Evolutionary conservation across 1,140 invertebrate genomes (phyloP).

Genomic region (Cyclina sinensis): DNA sequence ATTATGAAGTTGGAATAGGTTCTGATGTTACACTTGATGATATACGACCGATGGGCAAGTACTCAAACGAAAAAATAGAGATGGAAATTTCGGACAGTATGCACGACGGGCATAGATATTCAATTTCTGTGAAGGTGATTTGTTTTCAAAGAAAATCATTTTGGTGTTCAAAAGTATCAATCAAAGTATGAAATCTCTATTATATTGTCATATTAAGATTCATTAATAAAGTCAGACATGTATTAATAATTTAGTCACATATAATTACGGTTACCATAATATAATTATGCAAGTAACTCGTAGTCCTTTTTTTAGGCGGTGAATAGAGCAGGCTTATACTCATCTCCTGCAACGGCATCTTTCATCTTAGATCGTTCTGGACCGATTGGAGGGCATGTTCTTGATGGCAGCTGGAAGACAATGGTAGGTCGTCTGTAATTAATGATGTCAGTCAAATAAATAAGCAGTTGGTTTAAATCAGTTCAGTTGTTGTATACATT

Average conservation of each 20-base stretch:
- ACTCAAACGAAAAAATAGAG: background rate
- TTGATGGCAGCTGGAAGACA: slow-evolving; percentile 14
- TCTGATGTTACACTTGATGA: background rate
- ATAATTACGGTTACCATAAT: too few relatives aligned
- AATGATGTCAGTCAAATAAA: too few relatives aligned
- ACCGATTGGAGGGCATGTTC: slow-evolving; percentile 39
- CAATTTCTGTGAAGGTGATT: slow-evolving; percentile 10
- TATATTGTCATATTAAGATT: too few relatives aligned
- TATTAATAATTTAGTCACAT: too few relatives aligned
- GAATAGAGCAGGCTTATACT: slow-evolving; percentile 31
- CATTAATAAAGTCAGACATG: too few relatives aligned
- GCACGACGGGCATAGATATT: slow-evolving; percentile 24
- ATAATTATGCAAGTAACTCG: too few relatives aligned
- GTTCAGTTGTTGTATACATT: too few relatives aligned
- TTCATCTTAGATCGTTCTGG: slow-evolving; percentile 45
- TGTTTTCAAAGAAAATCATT: too few relatives aligned
- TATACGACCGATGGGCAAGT: background rate
- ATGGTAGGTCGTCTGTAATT: background rate
- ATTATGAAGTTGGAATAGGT: background rate
- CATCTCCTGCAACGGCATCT: background rate
- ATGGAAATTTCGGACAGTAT: background rate
- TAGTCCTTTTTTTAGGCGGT: slow-evolving; percentile 32
- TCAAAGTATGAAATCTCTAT: too few relatives aligned
- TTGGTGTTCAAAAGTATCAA: too few relatives aligned
- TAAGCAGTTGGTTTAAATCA: too few relatives aligned